A percentile compares a stretch with the other conserved stretches of the same genome.
Conservation (phyloP, 2,113 vertebrate species). For the Pongo pygmaeus region DNA sequence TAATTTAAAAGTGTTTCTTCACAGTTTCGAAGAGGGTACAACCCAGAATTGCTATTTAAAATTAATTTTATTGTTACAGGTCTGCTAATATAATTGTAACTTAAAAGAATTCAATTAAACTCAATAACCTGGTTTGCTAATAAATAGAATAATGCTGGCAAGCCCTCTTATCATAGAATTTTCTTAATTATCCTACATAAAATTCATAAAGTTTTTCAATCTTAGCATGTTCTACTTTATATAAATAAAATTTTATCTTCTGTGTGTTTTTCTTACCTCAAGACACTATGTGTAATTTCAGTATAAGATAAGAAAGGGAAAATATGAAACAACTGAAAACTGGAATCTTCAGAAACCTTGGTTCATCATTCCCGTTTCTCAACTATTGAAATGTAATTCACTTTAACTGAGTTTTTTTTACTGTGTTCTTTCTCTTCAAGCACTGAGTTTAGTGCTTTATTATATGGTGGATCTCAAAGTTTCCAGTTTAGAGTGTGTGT, state of each 20-base stretch:
- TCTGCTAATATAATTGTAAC: constrained; percentile 23
- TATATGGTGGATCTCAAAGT: background rate
- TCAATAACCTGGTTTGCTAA: background rate
- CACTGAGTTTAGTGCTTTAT: background rate
- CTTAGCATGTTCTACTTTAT: background rate
- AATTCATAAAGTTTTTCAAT: constrained; percentile 23
- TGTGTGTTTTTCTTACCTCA: accelerated
- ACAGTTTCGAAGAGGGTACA: background rate
- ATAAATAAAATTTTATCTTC: background rate
- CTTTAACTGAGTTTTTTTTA: background rate
- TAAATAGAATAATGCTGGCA: constrained; percentile 17
- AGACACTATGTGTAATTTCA: background rate
- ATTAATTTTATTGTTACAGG: background rate
- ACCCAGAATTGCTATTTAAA: constrained; percentile 35
- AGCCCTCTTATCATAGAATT: background rate
- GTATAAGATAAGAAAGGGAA: background rate
- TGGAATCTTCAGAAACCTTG: background rate
- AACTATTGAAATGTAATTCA: background rate
- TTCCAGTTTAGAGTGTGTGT: background rate
- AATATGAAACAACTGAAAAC: background rate
- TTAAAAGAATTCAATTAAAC: constrained; percentile 20
- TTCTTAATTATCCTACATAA: background rate
- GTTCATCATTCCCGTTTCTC: background rate
- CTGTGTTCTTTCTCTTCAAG: background rate
- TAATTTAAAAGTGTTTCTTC: background rate